Percentiles rank a stretch among this genome's conserved stretches.
phyloP scores from a whole-genome alignment of 2,888 invertebrate genomes.

The Melangyna quadrimaculata region DNA sequence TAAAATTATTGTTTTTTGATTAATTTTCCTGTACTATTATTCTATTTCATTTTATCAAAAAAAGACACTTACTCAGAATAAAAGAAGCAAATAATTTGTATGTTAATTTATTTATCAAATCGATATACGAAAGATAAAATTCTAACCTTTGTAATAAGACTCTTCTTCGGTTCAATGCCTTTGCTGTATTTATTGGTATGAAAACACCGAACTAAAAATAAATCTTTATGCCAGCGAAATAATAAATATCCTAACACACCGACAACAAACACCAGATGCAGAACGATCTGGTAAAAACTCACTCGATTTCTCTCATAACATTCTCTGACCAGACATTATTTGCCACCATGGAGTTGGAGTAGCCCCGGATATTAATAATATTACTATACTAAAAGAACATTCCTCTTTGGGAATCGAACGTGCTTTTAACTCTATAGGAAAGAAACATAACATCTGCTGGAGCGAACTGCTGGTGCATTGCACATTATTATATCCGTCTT shows the following conservation, averaged over 20 bases:
- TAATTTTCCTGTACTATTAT: no score
- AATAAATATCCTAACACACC: slow-evolving; percentile 52
- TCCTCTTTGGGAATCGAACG: slow-evolving; percentile 27
- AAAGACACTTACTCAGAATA: not conserved
- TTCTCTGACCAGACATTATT: slow-evolving; percentile 1
- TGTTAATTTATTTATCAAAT: not conserved
- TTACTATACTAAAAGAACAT: slow-evolving; percentile 47
- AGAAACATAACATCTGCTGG: slow-evolving; percentile 62
- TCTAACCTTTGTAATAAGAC: not conserved
- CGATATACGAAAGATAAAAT: not conserved
- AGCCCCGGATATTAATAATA: slow-evolving; percentile 62
- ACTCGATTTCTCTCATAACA: slow-evolving; percentile 10
- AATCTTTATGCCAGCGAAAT: slow-evolving; percentile 45
- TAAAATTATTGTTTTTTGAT: no score
- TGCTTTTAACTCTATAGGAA: slow-evolving; percentile 36
- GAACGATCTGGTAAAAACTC: slow-evolving; percentile 37
- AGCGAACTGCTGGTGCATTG: slow-evolving; percentile 1
- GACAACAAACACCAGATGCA: slow-evolving; percentile 62
- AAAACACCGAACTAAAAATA: slow-evolving; percentile 50
- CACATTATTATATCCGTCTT: slow-evolving; percentile 24
- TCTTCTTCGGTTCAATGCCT: slow-evolving; percentile 11
- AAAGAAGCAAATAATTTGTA: not conserved
- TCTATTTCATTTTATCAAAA: not conserved
- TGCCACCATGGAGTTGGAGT: slow-evolving; percentile 23
- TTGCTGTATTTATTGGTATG: not conserved